Percentiles rank a stretch among this genome's conserved stretches.
Conservation (phyloP, 2,113 vertebrate species). For the Scopus umbretta region DNA sequence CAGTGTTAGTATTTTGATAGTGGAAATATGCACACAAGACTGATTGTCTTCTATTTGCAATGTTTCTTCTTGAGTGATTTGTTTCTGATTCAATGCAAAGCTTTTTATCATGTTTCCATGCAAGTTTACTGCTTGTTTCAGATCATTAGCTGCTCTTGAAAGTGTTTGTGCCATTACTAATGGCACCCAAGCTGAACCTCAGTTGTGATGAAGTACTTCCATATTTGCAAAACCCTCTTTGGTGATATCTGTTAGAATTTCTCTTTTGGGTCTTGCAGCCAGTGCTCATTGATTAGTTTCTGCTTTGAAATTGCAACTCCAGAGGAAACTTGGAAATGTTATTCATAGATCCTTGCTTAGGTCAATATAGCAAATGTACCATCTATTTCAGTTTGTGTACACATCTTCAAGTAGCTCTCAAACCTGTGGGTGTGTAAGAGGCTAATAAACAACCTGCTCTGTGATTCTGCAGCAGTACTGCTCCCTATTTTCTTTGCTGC, state of each 20-base stretch:
- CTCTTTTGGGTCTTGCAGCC: background rate
- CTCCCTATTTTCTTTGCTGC: background rate
- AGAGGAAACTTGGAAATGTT: constrained; percentile 12
- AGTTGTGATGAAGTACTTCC: constrained; percentile 3
- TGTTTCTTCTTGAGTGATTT: constrained; percentile 14
- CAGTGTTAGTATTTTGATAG: background rate
- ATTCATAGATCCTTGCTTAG: constrained; percentile 17
- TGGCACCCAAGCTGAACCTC: background rate
- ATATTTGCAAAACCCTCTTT: background rate
- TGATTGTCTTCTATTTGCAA: background rate
- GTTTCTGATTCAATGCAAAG: background rate
- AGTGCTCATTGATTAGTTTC: background rate
- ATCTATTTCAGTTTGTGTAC: background rate
- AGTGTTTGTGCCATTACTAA: constrained; percentile 14
- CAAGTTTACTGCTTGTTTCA: constrained; percentile 23
- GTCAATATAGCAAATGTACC: background rate
- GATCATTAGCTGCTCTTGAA: constrained; percentile 17
- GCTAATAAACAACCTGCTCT: background rate
- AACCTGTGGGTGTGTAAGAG: background rate
- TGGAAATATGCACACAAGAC: background rate
- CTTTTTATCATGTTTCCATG: constrained; percentile 1
- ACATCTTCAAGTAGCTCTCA: background rate
- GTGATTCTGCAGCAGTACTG: background rate
- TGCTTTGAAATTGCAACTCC: background rate
- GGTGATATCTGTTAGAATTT: background rate